Conservation (phyloP, 1,140 invertebrate genomes). For the Wasmannia auropunctata region DNA sequence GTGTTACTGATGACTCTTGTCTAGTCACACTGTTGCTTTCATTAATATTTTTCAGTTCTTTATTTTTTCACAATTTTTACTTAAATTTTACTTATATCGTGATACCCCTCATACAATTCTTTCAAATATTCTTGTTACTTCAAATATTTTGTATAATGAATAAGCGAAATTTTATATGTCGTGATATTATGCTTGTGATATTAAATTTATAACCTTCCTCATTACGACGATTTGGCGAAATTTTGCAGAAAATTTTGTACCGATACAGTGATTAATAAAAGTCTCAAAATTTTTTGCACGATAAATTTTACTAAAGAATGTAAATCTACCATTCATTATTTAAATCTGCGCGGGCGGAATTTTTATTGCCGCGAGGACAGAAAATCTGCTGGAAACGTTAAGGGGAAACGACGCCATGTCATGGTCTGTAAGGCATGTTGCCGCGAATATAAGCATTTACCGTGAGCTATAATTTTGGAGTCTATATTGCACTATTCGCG, state of each 20-base stretch:
- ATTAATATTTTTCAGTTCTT: background rate
- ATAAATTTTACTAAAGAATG: no score
- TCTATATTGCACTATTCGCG: conserved; percentile 27
- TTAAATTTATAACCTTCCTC: background rate
- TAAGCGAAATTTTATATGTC: background rate
- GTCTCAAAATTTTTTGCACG: no score
- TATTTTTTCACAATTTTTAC: background rate
- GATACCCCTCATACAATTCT: background rate
- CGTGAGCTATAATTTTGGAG: conserved; percentile 53
- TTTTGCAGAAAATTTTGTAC: no score
- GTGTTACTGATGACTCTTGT: background rate
- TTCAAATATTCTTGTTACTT: background rate
- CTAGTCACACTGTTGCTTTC: background rate
- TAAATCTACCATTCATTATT: conserved; percentile 21
- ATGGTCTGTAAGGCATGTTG: conserved; percentile 1
- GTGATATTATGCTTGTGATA: no score
- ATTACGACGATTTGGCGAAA: no score
- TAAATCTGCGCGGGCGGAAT: conserved; percentile 23
- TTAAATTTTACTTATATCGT: background rate
- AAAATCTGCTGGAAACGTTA: conserved; percentile 56
- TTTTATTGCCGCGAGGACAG: conserved; percentile 47
- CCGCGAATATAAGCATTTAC: conserved; percentile 19
- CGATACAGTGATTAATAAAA: no score
- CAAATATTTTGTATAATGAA: background rate
- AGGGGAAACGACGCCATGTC: conserved; percentile 10